phyloP scores from a whole-genome alignment of 2,113 vertebrate genomes.

The Megalops atlanticus region DNA sequence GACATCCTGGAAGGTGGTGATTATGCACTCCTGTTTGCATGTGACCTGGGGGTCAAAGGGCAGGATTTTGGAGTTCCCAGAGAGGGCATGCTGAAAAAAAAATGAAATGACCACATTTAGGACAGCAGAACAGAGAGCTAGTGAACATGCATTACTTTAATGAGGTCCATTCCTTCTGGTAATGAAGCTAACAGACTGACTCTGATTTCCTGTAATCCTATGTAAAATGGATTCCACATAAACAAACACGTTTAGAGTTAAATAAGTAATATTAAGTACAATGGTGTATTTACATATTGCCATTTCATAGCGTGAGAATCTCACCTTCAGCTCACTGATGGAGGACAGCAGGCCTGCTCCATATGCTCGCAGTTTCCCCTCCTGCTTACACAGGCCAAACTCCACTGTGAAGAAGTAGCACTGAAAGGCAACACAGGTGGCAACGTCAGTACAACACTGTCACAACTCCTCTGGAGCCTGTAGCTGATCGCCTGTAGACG shows the following conservation, averaged over 20 bases:
- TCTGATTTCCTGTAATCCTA: no score
- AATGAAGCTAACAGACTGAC: no score
- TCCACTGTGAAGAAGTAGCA: slow-evolving; percentile 99
- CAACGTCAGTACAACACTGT: neutral
- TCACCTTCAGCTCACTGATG: slow-evolving; percentile 94
- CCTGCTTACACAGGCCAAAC: slow-evolving; percentile 96
- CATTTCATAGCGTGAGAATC: slow-evolving; percentile 7
- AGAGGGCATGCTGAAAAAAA: slow-evolving; percentile 80
- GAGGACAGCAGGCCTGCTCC: slow-evolving; percentile 95
- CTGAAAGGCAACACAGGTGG: slow-evolving; percentile 64
- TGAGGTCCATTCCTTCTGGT: no score
- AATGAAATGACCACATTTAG: neutral
- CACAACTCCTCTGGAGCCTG: no score
- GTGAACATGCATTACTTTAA: no score
- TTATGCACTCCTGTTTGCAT: slow-evolving; percentile 91
- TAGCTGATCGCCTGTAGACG: neutral
- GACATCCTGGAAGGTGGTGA: slow-evolving; percentile 93
- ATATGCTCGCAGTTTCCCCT: slow-evolving; percentile 88
- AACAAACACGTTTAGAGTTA: no score
- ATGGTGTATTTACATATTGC: no score
- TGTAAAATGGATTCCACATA: no score
- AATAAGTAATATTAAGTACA: no score
- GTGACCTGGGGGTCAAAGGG: slow-evolving; percentile 88
- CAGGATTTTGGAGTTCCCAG: slow-evolving; percentile 84
- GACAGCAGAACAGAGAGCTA: neutral